A percentile compares a stretch with the other conserved stretches of the same genome.
Conservation (phyloP, 92 coral and sea anemone species). For the Ricordea florida region DNA sequence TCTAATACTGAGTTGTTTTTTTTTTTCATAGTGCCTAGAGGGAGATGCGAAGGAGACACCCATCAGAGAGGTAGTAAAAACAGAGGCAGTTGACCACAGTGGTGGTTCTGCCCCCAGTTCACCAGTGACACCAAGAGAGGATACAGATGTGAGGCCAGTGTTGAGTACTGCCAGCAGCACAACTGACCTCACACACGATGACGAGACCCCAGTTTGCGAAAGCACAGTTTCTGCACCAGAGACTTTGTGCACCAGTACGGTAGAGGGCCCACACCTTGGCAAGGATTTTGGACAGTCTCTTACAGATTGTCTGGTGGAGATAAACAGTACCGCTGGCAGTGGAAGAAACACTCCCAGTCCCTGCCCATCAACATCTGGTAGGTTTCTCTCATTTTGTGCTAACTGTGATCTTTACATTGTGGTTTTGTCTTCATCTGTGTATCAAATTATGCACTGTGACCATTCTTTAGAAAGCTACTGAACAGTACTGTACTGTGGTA, state of each 20-base stretch:
- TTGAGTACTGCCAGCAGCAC: slow-evolving; percentile 77
- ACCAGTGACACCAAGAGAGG: slow-evolving; percentile 79
- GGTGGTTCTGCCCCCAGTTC: slow-evolving; percentile 74
- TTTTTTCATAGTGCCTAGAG: not conserved
- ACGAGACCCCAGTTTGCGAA: not conserved
- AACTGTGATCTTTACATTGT: no score
- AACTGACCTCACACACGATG: slow-evolving; percentile 31
- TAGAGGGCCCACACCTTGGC: slow-evolving; percentile 5
- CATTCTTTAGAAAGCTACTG: no score
- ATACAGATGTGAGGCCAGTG: slow-evolving; percentile 65
- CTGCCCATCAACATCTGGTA: slow-evolving; percentile 92
- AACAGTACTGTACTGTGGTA: no score
- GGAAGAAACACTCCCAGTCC: slow-evolving; percentile 85
- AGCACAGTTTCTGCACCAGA: not conserved
- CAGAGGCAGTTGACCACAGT: slow-evolving; percentile 64
- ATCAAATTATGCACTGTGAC: no score
- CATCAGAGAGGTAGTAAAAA: slow-evolving; percentile 40
- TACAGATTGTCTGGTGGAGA: slow-evolving; percentile 61
- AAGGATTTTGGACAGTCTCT: slow-evolving; percentile 19
- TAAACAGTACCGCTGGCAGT: slow-evolving; percentile 46
- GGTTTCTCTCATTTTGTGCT: not conserved
- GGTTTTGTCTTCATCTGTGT: no score
- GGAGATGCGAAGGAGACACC: slow-evolving; percentile 42
- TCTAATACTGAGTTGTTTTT: no score
- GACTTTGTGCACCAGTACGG: slow-evolving; percentile 1